Evolutionary conservation across 2,113 vertebrate genomes (phyloP).

Genomic region (Chlorodrepanis virens): DNA sequence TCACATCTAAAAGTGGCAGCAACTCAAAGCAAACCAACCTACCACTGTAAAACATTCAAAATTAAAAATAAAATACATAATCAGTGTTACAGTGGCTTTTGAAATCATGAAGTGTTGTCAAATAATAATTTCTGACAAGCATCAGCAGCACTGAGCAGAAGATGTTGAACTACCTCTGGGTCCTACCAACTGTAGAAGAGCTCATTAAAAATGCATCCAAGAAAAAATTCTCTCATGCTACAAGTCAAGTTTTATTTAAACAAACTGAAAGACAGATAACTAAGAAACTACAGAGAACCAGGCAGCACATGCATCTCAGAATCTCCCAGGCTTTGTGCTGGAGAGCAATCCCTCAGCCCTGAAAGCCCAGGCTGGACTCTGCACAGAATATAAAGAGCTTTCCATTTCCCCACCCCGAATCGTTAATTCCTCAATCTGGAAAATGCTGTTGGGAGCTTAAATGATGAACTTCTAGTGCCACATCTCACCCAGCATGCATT

Average conservation of each 20-base stretch:
- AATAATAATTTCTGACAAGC: neutral
- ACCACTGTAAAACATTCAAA: neutral
- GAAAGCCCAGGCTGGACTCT: neutral
- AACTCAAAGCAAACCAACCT: neutral
- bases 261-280: neutral
- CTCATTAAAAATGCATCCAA: constrained; percentile 22
- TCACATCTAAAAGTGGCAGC: neutral
- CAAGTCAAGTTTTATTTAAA: constrained; percentile 31
- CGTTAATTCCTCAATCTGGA: neutral
- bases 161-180: neutral
- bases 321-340: neutral
- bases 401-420: neutral
- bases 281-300: neutral
- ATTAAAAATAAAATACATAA: neutral
- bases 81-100: neutral
- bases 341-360: neutral
- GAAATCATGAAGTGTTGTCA: neutral
- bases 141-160: neutral
- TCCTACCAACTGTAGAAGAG: neutral
- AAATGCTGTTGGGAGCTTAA: neutral
- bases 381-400: neutral
- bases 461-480: neutral
- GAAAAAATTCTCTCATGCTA: constrained; percentile 2
- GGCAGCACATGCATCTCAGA: neutral
- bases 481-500: neutral